Conservation (phyloP, 2,113 vertebrate species). For the Lophochroa leadbeateri region DNA sequence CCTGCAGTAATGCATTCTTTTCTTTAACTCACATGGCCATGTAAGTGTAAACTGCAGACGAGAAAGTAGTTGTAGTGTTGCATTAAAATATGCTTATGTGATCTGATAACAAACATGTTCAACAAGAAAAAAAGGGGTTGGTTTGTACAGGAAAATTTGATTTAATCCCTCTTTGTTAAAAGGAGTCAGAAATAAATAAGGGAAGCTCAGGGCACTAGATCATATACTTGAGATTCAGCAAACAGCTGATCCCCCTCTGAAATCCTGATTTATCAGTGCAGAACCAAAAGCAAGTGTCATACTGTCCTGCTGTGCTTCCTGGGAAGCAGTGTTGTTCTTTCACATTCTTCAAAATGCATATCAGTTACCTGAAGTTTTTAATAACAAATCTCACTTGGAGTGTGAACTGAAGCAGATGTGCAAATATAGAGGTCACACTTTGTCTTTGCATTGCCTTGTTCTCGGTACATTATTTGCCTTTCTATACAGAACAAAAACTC, state of each 20-base stretch:
- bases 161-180: background rate
- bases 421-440: constrained; percentile 7
- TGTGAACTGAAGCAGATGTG: constrained; percentile 43
- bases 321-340: background rate
- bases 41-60: background rate
- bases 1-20: background rate
- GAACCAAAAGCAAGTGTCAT: background rate
- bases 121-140: background rate
- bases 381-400: constrained; percentile 53
- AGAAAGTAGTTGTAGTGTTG: background rate
- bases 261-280: background rate
- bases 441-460: constrained; percentile 1
- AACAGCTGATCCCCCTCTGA: background rate
- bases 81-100: background rate
- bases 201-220: background rate
- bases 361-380: constrained; percentile 42
- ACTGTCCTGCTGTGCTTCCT: background rate
- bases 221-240: background rate
- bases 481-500: background rate
- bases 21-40: background rate
- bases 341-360: background rate
- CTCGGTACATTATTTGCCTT: background rate
- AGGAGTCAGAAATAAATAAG: background rate
- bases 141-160: background rate
- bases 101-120: background rate